phyloP scores from a whole-genome alignment of 2,797 vertebrate species.

The Sebastes matsubarae region DNA sequence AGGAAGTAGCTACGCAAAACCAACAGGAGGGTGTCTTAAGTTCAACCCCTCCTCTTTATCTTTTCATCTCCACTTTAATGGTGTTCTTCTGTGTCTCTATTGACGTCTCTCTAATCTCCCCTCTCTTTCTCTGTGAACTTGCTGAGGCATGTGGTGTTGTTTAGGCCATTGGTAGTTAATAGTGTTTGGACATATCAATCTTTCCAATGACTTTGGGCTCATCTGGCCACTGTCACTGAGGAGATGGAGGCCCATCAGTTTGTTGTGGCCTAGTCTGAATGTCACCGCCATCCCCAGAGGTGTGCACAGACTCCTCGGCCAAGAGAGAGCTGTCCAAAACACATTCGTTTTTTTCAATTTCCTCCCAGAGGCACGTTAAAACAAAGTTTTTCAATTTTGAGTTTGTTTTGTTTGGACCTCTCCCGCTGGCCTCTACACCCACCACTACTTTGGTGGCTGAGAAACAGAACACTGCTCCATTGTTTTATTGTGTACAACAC shows the following conservation, averaged over 20 bases:
- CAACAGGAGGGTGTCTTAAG: neutral
- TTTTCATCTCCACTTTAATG: neutral
- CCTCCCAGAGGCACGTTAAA: constrained; percentile 14
- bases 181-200: constrained; percentile 33
- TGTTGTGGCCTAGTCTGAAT: constrained; percentile 34
- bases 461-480: constrained; percentile 13
- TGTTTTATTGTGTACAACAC: constrained; percentile 36
- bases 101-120: neutral
- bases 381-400: constrained; percentile 18
- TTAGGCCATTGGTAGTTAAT: constrained; percentile 7
- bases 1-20: neutral
- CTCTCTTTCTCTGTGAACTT: neutral
- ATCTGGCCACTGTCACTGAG: constrained; percentile 15
- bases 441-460: neutral
- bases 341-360: constrained; percentile 15
- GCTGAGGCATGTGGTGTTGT: neutral
- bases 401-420: constrained; percentile 20
- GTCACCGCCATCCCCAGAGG: constrained; percentile 26
- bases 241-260: neutral
- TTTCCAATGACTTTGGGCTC: constrained; percentile 13
- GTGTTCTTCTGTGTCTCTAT: neutral
- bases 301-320: neutral
- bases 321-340: constrained; percentile 9
- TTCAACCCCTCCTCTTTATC: neutral
- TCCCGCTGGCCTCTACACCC: constrained; percentile 1